Base-by-base conservation (phyloP, 2,797 vertebrate genomes). In the Leontocebus nigricollis region DNA sequence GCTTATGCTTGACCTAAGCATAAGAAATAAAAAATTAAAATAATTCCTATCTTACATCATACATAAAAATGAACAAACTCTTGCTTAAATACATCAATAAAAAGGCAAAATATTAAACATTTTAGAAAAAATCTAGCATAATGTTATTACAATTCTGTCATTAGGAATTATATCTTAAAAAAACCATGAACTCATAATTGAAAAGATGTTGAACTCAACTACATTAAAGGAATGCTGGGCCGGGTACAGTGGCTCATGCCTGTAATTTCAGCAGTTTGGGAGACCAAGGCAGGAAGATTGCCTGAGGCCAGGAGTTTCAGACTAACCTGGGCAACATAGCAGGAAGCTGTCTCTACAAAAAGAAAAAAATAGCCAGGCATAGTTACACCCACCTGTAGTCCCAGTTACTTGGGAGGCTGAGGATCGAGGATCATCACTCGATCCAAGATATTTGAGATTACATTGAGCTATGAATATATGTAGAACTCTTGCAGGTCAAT, bases 131-230 rank as follows among this genome's bases (percentile, higher is more conserved):
- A 44, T 70, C 11, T 52, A 52, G 24, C 44, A 80, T 67, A 72
- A 33, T 91, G 36, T 75, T 64, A 70, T 77, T 46, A 76, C 30
- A 33, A 59, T 36, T 3, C 39, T 76, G 39, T 52, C 0, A 59
- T 52, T 72, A 67, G 9, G 19, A 83, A 88, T 24, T 30, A 12
- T 72, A 85, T 96, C 19, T 80, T 85, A n/a, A 64, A 44, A n/a
- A 85, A 93, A 57, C 75, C 8, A 36, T 24, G 85, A 59, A 88
- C 24, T 33, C 12, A 5, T 44, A 70, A 39, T 41, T 64, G 84
- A 93, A 95, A 95, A 9, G 50, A 24, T 77, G 13, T 83, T 84
- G 64, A 88, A 88, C n/a, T 88, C 46, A 83, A 59, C 59, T 93
- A 59, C 8, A 57, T 50, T 88, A 59, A 50, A 80, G 10, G 88